Evolutionary conservation across 2,888 invertebrate species (phyloP), one percentile per base, ranked within the genome.

Genomic region (Dicroscelio sp.): DNA sequence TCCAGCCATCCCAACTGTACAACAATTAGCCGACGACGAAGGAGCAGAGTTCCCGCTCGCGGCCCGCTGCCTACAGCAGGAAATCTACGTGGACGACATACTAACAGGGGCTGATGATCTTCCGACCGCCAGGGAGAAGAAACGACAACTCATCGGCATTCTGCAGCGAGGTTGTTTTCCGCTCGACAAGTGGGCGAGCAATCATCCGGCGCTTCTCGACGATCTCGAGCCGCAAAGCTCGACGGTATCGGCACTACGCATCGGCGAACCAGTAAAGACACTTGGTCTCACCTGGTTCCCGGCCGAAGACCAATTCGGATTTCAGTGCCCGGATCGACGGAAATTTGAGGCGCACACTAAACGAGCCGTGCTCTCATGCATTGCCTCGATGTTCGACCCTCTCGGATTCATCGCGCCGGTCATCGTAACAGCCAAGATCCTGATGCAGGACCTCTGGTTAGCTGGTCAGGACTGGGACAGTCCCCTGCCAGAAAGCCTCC

Each of bases 371-470:
- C 31, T 63, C 8, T 63, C 65, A 17, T n/a, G 33, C 8, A 31
- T 65, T 0, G 14, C 65, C 33, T 3, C 14, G 20, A 31, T 65
- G 12, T 65, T 65, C 33, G 65, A 65, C 20, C 33, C 65, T 3
- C 65, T 65, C 12, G 65, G 65, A 6, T 33, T 23, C 33, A 65
- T 65, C 31, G 8, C 65, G n/a, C 25, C 65, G 20, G 33, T 65
- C 20, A 31, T 65, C 4, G 17, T 65, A 3, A 65, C 31, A 0
- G 33, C 65, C 31, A 65, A 65, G 65, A 31, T 65, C n/a, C 33
- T 65, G 65, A 23, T 65, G 33, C 65, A 65, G 33, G 65, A 65
- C 33, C n/a, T 65, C 10, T 65, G 65, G 65, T 33, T 65, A 23
- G 17, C 65, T 4, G n/a, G 33, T 3, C 33, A 6, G 17, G 65